Percentiles rank a stretch among this genome's conserved stretches.
Conservation (phyloP, 2,113 vertebrate genomes). For the Eurypyga helias region DNA sequence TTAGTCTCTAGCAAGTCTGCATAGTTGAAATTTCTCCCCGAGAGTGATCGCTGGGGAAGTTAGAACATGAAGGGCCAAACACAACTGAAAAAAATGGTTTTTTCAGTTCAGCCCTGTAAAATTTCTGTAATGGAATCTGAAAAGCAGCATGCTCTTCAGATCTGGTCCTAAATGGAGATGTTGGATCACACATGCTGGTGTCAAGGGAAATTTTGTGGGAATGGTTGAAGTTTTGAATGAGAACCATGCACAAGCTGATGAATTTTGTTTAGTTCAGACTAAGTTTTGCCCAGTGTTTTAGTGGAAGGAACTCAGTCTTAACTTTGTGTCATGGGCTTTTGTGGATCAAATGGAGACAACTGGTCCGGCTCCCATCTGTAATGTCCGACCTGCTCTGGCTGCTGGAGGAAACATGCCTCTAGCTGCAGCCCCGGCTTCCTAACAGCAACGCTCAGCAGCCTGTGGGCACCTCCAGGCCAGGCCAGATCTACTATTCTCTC, state of each 20-base stretch:
- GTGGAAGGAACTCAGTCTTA: neutral
- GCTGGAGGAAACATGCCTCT: accelerated
- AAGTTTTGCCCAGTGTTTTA: neutral
- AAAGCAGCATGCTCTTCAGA: neutral
- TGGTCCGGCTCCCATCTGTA: neutral
- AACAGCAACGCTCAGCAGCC: accelerated
- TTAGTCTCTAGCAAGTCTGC: constrained; percentile 83
- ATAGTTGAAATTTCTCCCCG: constrained; percentile 65
- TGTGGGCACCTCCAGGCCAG: neutral
- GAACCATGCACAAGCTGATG: neutral
- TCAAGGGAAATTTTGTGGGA: neutral
- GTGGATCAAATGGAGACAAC: neutral
- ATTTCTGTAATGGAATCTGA: neutral
- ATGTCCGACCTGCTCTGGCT: accelerated
- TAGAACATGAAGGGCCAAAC: neutral
- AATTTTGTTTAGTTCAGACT: neutral
- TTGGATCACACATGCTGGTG: neutral
- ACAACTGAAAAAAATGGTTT: neutral
- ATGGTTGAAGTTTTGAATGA: neutral
- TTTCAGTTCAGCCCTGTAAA: neutral
- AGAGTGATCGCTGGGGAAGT: neutral
- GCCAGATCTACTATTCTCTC: neutral
- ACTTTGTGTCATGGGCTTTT: neutral
- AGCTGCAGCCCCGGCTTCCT: neutral
- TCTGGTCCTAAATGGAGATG: neutral